phyloP scores from a whole-genome alignment of 1,140 invertebrate genomes.

The Drosophila sechellia region DNA sequence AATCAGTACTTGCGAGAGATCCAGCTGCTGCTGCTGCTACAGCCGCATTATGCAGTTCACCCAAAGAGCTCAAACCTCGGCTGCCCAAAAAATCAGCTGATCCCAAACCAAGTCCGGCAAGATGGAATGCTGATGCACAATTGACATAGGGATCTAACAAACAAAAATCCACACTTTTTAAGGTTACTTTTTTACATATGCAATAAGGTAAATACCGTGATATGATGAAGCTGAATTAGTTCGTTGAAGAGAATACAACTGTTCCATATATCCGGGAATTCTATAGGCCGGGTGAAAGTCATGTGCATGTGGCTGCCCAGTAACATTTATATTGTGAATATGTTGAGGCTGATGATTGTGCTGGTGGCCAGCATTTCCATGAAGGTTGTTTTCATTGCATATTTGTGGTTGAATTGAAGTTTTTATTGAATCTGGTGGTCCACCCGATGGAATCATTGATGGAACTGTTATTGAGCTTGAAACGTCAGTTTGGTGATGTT shows the following conservation, averaged over 20 bases:
- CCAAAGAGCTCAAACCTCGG: slow-evolving; percentile 62
- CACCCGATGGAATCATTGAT: slow-evolving; percentile 18
- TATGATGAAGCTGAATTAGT: slow-evolving; percentile 86
- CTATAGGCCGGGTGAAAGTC: slow-evolving; percentile 88
- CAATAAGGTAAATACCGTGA: slow-evolving; percentile 83
- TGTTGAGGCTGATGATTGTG: slow-evolving; percentile 55
- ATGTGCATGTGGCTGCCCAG: slow-evolving; percentile 61
- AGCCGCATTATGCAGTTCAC: slow-evolving; percentile 74
- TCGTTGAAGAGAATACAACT: slow-evolving; percentile 88
- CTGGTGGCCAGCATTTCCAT: slow-evolving; percentile 28
- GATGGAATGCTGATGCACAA: slow-evolving; percentile 72
- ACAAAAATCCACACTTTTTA: background rate
- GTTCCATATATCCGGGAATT: slow-evolving; percentile 89
- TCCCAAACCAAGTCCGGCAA: slow-evolving; percentile 72
- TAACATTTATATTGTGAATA: slow-evolving; percentile 29
- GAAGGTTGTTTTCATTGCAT: slow-evolving; percentile 25
- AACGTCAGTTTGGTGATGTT: slow-evolving; percentile 48
- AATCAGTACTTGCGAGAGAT: slow-evolving; percentile 89
- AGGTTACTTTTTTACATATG: background rate
- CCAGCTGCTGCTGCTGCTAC: slow-evolving; percentile 81
- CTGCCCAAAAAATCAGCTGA: slow-evolving; percentile 74
- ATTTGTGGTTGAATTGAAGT: slow-evolving; percentile 17
- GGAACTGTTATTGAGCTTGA: slow-evolving; percentile 53
- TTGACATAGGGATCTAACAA: slow-evolving; percentile 69
- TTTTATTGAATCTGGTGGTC: slow-evolving; percentile 33